Evolutionary conservation across 2,888 invertebrate species (phyloP).

Genomic region (Dryadula phaetusa): DNA sequence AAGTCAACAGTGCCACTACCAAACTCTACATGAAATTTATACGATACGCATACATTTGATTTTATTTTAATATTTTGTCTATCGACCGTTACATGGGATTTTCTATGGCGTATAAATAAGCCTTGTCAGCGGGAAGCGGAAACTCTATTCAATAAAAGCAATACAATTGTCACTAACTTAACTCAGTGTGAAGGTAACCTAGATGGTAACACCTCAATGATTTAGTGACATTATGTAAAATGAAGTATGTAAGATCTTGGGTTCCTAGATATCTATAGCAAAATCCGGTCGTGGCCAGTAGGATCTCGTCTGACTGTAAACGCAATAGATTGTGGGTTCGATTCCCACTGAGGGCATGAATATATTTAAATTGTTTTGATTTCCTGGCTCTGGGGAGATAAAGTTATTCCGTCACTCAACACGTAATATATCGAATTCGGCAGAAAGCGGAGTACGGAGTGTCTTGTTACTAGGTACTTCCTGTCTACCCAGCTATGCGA

Average conservation of each 20-base stretch:
- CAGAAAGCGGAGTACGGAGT: too few species aligned
- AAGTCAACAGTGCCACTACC: neutral
- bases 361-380: too few species aligned
- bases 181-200: conserved; percentile 57
- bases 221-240: neutral
- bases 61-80: conserved; percentile 44
- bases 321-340: too few species aligned
- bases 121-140: conserved; percentile 51
- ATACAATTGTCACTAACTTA: conserved; percentile 65
- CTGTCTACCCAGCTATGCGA: too few species aligned
- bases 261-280: too few species aligned
- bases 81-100: conserved; percentile 43
- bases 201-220: conserved; percentile 40
- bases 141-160: conserved; percentile 60
- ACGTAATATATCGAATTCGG: too few species aligned
- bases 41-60: conserved; percentile 24
- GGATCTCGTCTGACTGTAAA: too few species aligned
- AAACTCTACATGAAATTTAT: conserved; percentile 9
- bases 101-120: conserved; percentile 52
- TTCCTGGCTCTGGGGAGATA: too few species aligned
- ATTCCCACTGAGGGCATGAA: too few species aligned
- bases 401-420: too few species aligned
- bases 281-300: too few species aligned
- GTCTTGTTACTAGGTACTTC: too few species aligned
- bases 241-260: neutral